Evolutionary conservation across 2,797 vertebrate genomes (phyloP).

Genomic region (Gambusia yucatana): DNA sequence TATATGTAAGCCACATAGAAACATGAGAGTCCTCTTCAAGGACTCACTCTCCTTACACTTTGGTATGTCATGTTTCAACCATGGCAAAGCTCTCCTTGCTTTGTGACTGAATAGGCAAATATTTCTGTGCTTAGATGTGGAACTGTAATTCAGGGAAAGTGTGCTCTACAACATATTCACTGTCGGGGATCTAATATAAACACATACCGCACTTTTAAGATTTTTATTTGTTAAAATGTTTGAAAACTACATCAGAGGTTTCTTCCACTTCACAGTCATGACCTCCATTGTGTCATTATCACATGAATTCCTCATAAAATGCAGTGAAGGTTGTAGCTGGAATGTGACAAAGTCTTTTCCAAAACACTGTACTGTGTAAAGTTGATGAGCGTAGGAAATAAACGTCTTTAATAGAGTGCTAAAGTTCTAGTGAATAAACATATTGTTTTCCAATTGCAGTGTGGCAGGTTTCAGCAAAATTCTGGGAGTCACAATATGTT

Average conservation of each 20-base stretch:
- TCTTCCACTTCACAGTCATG: background rate
- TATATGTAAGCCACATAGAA: background rate
- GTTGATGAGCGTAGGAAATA: background rate
- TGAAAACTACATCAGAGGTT: background rate
- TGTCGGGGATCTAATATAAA: background rate
- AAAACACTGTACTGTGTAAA: background rate
- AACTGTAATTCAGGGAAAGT: background rate
- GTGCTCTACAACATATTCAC: background rate
- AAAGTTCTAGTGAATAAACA: background rate
- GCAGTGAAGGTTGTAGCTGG: background rate
- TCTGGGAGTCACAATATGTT: slow-evolving; percentile 1
- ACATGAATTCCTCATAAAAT: background rate
- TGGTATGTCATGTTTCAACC: background rate
- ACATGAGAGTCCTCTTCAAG: background rate
- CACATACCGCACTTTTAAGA: background rate
- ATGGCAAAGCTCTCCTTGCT: background rate
- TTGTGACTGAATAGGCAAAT: background rate
- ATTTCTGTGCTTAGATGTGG: background rate
- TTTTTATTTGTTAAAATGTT: background rate
- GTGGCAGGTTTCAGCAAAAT: background rate
- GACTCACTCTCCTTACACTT: background rate
- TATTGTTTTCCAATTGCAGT: background rate
- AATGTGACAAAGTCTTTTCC: background rate
- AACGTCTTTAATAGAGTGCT: background rate
- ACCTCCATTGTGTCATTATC: background rate